phyloP scores from a whole-genome alignment of 2,888 invertebrate genomes.

The Aleiodes alternator region DNA sequence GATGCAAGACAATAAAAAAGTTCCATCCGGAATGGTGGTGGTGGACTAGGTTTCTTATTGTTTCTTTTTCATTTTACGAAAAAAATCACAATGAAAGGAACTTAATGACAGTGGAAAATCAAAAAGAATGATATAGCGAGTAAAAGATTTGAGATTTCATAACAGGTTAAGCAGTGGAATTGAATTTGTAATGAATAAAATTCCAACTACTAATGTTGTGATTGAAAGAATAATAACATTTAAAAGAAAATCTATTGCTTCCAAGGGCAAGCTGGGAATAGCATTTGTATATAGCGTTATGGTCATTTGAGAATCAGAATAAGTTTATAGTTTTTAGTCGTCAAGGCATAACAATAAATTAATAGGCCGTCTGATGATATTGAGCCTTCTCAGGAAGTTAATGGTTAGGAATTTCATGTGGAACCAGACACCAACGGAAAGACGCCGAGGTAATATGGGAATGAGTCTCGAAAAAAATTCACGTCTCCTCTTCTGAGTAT shows the following conservation, averaged over 20 bases:
- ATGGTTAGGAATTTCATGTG: slow-evolving; percentile 75
- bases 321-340: too few species aligned
- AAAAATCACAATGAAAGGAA: too few species aligned
- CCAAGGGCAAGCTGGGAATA: too few species aligned
- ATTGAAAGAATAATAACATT: not conserved
- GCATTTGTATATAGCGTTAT: not conserved
- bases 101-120: not conserved
- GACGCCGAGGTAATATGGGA: slow-evolving; percentile 72
- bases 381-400: slow-evolving; percentile 70
- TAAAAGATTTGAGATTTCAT: not conserved
- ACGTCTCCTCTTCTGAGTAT: too few species aligned
- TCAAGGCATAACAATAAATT: slow-evolving; percentile 57
- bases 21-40: not conserved
- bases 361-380: slow-evolving; percentile 73
- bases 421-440: slow-evolving; percentile 74
- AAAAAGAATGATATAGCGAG: not conserved
- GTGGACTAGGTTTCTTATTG: not conserved
- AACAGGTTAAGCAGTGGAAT: not conserved
- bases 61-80: not conserved
- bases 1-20: not conserved
- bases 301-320: not conserved
- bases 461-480: slow-evolving; percentile 62
- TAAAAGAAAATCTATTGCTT: too few species aligned
- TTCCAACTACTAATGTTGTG: not conserved
- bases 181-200: not conserved